A percentile compares a stretch with the other conserved stretches of the same genome.
phyloP scores from a whole-genome alignment of 2,888 invertebrate species.

The Pemphredon lugubris region DNA sequence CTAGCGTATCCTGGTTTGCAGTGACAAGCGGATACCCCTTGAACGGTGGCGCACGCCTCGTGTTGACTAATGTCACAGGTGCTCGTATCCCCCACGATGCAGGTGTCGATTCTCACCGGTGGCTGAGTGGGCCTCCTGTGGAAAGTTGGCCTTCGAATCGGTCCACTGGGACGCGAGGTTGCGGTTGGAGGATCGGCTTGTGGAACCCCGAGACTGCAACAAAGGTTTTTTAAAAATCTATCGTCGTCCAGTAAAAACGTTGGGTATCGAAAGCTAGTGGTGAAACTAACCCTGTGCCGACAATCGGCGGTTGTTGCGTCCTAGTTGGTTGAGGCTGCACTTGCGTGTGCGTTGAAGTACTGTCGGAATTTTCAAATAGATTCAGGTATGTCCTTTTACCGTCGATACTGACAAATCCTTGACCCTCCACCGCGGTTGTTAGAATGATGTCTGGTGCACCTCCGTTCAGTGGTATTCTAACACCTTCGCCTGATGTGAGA shows the following conservation, averaged over 20 bases:
- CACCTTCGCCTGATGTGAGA: constrained; percentile 68
- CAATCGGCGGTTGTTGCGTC: constrained; percentile 78
- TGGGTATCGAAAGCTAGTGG: no score
- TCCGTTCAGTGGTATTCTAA: constrained; percentile 72
- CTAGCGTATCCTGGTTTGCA: constrained; percentile 87
- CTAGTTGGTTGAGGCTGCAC: constrained; percentile 76
- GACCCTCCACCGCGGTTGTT: constrained; percentile 88
- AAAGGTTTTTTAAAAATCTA: no score
- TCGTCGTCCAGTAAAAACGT: no score
- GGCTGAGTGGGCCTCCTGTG: constrained; percentile 86
- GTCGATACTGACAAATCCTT: constrained; percentile 95
- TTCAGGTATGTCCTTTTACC: constrained; percentile 94
- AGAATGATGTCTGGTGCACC: constrained; percentile 87
- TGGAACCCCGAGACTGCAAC: constrained; percentile 85
- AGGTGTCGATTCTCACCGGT: constrained; percentile 93
- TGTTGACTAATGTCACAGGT: constrained; percentile 94
- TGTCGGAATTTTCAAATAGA: constrained; percentile 87
- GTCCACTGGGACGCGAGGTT: constrained; percentile 77
- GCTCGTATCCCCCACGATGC: constrained; percentile 95
- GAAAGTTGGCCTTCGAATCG: constrained; percentile 82
- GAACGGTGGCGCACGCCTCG: constrained; percentile 91
- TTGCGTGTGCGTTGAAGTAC: constrained; percentile 77
- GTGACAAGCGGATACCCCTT: constrained; percentile 93
- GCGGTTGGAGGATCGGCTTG: constrained; percentile 83
- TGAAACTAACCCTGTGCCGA: constrained; percentile 82